A percentile compares a stretch with the other conserved stretches of the same genome.
phyloP scores from a whole-genome alignment of 2,888 invertebrate species.

The Ectemnius cavifrons region DNA sequence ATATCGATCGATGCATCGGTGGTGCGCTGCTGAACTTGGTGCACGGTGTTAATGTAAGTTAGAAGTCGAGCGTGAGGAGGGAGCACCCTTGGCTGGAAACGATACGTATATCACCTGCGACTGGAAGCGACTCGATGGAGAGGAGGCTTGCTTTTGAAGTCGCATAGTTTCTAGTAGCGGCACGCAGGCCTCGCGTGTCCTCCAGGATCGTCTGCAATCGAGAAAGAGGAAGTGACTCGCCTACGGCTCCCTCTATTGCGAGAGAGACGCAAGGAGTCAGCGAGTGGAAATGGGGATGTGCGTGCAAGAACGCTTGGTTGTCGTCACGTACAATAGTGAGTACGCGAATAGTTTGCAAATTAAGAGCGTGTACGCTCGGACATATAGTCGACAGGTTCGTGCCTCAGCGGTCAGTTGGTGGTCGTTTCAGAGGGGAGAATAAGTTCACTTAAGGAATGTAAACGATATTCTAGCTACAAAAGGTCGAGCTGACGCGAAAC shows the following conservation, averaged over 20 bases:
- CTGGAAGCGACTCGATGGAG: conserved; percentile 30
- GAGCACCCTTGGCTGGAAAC: conserved; percentile 44
- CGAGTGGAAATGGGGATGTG: conserved; percentile 1
- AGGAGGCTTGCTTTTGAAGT: conserved; percentile 68
- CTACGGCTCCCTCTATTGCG: not conserved
- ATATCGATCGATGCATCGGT: conserved; percentile 63
- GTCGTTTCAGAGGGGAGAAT: too few relatives aligned
- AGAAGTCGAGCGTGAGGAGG: conserved; percentile 57
- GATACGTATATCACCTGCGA: conserved; percentile 56
- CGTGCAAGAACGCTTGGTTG: conserved; percentile 40
- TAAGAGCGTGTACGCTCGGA: conserved; percentile 48
- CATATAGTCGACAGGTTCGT: conserved; percentile 16
- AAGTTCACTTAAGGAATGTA: conserved; percentile 5
- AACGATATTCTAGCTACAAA: not conserved
- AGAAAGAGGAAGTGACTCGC: not conserved
- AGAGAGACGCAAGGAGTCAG: not conserved
- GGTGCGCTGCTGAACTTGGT: conserved; percentile 58
- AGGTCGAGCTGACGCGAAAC: too few relatives aligned
- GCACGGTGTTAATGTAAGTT: conserved; percentile 62
- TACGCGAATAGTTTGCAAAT: conserved; percentile 65
- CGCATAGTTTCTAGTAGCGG: conserved; percentile 70
- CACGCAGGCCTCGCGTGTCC: conserved; percentile 75
- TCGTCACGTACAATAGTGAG: conserved; percentile 46
- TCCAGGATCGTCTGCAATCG: conserved; percentile 43
- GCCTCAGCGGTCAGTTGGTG: conserved; percentile 12